Evolutionary conservation across 2,888 invertebrate species (phyloP).

Genomic region (Halictus ligatus): DNA sequence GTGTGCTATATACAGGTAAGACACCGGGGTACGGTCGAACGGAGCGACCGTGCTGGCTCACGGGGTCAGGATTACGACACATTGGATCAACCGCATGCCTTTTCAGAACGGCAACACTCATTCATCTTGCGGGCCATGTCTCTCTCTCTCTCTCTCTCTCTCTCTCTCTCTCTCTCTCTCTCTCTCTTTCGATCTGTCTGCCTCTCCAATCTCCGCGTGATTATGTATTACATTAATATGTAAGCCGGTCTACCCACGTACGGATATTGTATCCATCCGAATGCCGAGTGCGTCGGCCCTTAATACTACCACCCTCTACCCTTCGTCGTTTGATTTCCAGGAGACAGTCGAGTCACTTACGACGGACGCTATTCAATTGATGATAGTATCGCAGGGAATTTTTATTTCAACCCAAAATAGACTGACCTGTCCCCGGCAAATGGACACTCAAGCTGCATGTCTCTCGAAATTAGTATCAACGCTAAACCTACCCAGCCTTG

Average conservation of each 20-base stretch:
- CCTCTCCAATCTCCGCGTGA: slow-evolving; percentile 71
- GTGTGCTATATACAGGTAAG: slow-evolving; percentile 42
- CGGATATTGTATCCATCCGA: slow-evolving; percentile 58
- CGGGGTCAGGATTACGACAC: slow-evolving; percentile 78
- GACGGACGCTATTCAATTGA: neutral
- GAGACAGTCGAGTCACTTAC: slow-evolving; percentile 18
- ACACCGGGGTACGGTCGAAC: slow-evolving; percentile 57
- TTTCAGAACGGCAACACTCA: slow-evolving; percentile 69
- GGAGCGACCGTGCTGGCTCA: slow-evolving; percentile 60
- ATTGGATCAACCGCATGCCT: slow-evolving; percentile 74
- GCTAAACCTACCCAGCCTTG: too few relatives aligned
- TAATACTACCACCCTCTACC: slow-evolving; percentile 37
- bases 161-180: slow-evolving; percentile 57
- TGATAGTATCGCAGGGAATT: neutral
- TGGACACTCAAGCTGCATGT: too few relatives aligned
- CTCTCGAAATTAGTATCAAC: too few relatives aligned
- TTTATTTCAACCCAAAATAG: neutral
- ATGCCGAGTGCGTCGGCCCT: slow-evolving; percentile 37
- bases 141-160: slow-evolving; percentile 56
- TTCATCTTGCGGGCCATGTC: slow-evolving; percentile 68
- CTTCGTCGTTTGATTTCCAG: slow-evolving; percentile 36
- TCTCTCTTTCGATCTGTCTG: slow-evolving; percentile 17
- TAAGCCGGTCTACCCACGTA: slow-evolving; percentile 71
- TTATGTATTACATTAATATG: slow-evolving; percentile 75
- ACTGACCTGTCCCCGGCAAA: neutral